Percentiles rank a stretch among this genome's conserved stretches.
Conservation (phyloP, 2,797 vertebrate species). For the Rhabdomys pumilio region DNA sequence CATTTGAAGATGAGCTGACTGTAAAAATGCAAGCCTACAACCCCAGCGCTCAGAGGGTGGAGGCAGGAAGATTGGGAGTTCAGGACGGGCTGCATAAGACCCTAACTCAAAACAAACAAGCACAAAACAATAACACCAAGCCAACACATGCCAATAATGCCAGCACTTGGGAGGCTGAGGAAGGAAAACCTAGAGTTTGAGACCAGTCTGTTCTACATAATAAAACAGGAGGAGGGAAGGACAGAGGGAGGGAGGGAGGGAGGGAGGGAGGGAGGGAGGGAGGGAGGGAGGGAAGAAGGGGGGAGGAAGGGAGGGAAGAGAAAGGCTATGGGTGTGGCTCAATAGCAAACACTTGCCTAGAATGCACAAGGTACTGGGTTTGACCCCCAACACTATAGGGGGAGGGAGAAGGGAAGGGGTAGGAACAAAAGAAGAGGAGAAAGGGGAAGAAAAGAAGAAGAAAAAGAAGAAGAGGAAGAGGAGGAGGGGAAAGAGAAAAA, state of each 20-base stretch:
- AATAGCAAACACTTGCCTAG: neutral
- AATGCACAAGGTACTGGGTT: neutral
- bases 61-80: neutral
- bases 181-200: neutral
- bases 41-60: neutral
- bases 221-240: neutral
- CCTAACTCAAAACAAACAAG: neutral
- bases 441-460: too few relatives aligned
- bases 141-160: neutral
- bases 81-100: neutral
- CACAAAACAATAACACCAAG: neutral
- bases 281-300: neutral
- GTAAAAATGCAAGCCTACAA: neutral
- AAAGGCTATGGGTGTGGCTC: neutral
- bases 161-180: neutral
- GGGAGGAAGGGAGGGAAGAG: neutral
- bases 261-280: neutral
- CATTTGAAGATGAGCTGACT: neutral
- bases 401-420: accelerated
- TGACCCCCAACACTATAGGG: neutral
- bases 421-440: neutral
- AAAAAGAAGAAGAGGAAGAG: too few relatives aligned
- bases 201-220: neutral
- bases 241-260: neutral
- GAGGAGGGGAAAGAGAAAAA: too few relatives aligned